Percentiles rank a stretch among this genome's conserved stretches.
Conservation (phyloP, 2,888 invertebrate genomes). For the Cyclophora albipunctata region DNA sequence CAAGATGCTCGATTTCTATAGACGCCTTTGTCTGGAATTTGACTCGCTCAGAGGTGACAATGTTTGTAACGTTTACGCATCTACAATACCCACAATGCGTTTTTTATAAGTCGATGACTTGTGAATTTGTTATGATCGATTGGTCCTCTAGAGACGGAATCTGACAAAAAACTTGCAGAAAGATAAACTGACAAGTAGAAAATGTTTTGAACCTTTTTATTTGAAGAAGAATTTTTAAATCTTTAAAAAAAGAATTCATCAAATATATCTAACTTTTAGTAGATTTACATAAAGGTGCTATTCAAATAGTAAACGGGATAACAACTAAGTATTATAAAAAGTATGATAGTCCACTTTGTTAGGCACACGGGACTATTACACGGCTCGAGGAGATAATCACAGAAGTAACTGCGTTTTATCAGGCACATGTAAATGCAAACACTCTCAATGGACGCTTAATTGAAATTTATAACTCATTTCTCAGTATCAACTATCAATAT, state of each 20-base stretch:
- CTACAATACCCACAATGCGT: constrained; percentile 57
- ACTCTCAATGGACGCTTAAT: constrained; percentile 66
- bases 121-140: constrained; percentile 74
- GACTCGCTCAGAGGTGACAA: constrained; percentile 67
- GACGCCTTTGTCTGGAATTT: constrained; percentile 61
- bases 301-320: too few species aligned
- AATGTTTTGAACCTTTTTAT: constrained; percentile 25
- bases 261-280: too few species aligned
- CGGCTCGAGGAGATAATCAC: constrained; percentile 57
- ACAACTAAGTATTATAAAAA: constrained; percentile 33
- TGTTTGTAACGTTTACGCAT: constrained; percentile 67
- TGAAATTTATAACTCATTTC: constrained; percentile 75
- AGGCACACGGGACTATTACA: constrained; percentile 36
- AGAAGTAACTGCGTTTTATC: constrained; percentile 50
- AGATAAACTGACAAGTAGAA: constrained; percentile 28
- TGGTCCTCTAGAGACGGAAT: constrained; percentile 37
- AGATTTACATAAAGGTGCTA: too few species aligned
- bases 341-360: constrained; percentile 39
- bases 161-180: constrained; percentile 42
- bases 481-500: constrained; percentile 75
- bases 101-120: constrained; percentile 72
- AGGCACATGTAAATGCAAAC: constrained; percentile 41
- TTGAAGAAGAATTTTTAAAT: constrained; percentile 3
- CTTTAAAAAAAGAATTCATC: too few species aligned
- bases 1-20: constrained; percentile 49